Evolutionary conservation across 2,113 vertebrate genomes (phyloP).

Genomic region (Astatotilapia flaviijosephi): DNA sequence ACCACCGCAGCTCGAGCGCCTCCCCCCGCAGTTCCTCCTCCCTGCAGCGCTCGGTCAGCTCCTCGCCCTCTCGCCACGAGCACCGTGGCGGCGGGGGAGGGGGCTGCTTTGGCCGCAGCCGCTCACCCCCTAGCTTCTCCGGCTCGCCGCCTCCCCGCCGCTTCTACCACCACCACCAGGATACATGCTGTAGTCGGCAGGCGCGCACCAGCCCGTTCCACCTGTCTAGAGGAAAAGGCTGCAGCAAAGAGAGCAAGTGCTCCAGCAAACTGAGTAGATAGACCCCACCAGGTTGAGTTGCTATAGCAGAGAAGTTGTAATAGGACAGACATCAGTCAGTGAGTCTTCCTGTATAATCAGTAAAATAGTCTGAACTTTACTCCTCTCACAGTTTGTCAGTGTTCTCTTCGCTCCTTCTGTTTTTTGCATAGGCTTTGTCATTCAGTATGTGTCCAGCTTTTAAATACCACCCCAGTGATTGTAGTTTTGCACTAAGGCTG

Average conservation of each 20-base stretch:
- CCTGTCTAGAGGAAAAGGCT: constrained; percentile 68
- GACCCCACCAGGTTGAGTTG: constrained; percentile 24
- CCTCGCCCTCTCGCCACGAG: constrained; percentile 88
- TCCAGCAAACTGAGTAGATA: constrained; percentile 97
- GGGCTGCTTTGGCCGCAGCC: constrained; percentile 84
- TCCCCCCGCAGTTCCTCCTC: constrained; percentile 90
- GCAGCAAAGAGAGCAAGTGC: constrained; percentile 84
- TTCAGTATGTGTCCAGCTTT: neutral
- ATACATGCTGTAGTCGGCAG: constrained; percentile 84
- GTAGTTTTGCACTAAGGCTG: neutral
- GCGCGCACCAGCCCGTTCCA: constrained; percentile 78
- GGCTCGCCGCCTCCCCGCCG: constrained; percentile 90
- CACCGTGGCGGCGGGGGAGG: constrained; percentile 74
- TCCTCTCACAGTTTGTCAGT: neutral
- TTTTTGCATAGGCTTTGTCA: neutral
- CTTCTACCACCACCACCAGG: constrained; percentile 85
- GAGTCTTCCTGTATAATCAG: constrained; percentile 23
- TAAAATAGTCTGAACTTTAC: neutral
- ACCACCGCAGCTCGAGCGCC: constrained; percentile 89
- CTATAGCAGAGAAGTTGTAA: neutral
- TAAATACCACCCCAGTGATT: neutral
- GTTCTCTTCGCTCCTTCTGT: neutral
- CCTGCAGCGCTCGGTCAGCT: constrained; percentile 91
- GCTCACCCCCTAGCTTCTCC: constrained; percentile 93
- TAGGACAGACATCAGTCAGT: neutral